Percentiles rank a stretch among this genome's conserved stretches.
phyloP scores from a whole-genome alignment of 2,113 vertebrate genomes.

The Oreotrochilus melanogaster region DNA sequence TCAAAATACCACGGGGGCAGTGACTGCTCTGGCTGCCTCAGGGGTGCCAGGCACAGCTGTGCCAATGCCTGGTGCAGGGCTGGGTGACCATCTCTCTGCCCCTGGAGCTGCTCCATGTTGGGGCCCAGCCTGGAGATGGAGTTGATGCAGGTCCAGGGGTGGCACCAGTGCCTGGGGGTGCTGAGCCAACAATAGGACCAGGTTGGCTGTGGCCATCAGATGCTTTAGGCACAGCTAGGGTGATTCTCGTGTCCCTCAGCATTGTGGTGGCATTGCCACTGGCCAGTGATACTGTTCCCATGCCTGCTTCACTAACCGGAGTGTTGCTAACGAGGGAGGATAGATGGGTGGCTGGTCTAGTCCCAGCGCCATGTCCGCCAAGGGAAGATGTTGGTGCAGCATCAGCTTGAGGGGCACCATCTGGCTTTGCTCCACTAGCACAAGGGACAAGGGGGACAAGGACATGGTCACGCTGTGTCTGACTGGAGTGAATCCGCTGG shows the following conservation, averaged over 20 bases:
- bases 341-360: not conserved
- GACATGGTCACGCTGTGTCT: not conserved
- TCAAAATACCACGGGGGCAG: rapidly evolving
- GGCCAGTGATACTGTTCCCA: not conserved
- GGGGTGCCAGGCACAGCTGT: not conserved
- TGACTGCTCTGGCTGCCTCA: not conserved
- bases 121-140: not conserved
- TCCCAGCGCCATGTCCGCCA: rapidly evolving
- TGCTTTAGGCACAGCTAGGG: not conserved
- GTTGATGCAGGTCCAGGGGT: not conserved
- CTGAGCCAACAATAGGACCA: not conserved
- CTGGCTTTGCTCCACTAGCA: not conserved
- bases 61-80: rapidly evolving
- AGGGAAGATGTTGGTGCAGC: not conserved
- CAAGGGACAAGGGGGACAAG: rapidly evolving
- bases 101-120: rapidly evolving
- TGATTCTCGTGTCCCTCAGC: rapidly evolving
- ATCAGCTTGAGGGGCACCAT: rapidly evolving
- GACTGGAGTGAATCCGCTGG: rapidly evolving
- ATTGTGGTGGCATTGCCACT: not conserved
- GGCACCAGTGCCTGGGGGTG: not conserved
- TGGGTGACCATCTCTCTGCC: not conserved
- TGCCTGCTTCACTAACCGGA: not conserved
- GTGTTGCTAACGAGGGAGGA: not conserved
- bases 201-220: not conserved